These are phyloP conservation scores for Oophaga sylvatica DNA, from an alignment of 2,797 vertebrate genomes.

Conservation along the genomic window DNA sequence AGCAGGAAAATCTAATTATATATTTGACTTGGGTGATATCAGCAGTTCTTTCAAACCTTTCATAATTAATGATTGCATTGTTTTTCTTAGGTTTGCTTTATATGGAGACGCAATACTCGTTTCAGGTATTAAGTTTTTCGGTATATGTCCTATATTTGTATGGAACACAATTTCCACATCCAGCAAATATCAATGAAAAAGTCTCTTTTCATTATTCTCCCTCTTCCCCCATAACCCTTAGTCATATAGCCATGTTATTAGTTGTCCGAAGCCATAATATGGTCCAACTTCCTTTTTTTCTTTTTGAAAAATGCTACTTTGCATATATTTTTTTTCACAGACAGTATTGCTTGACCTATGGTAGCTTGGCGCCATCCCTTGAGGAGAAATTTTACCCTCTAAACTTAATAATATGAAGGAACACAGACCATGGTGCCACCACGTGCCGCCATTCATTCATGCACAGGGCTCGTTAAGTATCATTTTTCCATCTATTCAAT, in stretches of 20 bases:
- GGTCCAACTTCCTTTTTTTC: no score
- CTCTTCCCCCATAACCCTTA: not conserved
- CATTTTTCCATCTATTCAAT: no score
- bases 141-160: not conserved
- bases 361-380: no score
- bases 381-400: no score
- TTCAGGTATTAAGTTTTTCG: not conserved
- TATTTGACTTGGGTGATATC: not conserved
- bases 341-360: no score
- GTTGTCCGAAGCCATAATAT: no score
- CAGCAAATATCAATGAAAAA: not conserved
- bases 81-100: not conserved
- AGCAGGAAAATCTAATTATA: not conserved
- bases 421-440: no score
- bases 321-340: no score
- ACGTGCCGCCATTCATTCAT: no score
- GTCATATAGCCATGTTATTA: not conserved
- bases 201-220: not conserved
- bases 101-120: not conserved
- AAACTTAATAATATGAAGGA: no score
- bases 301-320: no score
- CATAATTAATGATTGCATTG: not conserved
- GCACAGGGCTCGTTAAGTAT: no score
- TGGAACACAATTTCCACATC: conserved; percentile 1
- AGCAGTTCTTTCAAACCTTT: not conserved